phyloP scores from a whole-genome alignment of 2,888 invertebrate genomes.

The Marronus borbonicus region DNA sequence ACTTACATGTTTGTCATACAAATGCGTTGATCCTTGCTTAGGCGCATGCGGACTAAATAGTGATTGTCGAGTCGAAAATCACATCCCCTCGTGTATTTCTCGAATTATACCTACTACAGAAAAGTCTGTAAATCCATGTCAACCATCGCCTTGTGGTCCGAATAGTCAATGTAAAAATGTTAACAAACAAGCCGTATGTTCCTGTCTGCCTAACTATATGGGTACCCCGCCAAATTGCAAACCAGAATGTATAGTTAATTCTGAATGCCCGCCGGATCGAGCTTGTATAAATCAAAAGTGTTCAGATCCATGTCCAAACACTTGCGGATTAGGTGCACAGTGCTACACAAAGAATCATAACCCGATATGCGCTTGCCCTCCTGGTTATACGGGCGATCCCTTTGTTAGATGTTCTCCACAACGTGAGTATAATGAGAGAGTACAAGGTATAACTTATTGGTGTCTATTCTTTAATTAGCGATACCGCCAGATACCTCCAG shows the following conservation, averaged over 20 bases:
- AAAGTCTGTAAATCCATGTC: conserved; percentile 79
- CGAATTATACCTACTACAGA: conserved; percentile 73
- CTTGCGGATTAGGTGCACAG: conserved; percentile 88
- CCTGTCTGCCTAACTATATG: conserved; percentile 84
- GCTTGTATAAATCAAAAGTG: conserved; percentile 91
- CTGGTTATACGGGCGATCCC: conserved; percentile 90
- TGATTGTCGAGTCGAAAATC: conserved; percentile 84
- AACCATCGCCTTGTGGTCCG: conserved; percentile 89
- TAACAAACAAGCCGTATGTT: conserved; percentile 86
- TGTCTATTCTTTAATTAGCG: conserved; percentile 54
- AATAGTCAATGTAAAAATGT: conserved; percentile 88
- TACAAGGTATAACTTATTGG: conserved; percentile 56
- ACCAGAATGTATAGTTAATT: conserved; percentile 90
- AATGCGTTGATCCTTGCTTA: conserved; percentile 89
- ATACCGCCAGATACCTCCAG: conserved; percentile 62
- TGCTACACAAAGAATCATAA: conserved; percentile 89
- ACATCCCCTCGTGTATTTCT: conserved; percentile 85
- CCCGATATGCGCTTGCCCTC: conserved; percentile 89
- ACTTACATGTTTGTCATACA: conserved; percentile 85
- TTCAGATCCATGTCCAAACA: conserved; percentile 89
- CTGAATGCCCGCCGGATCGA: conserved; percentile 85
- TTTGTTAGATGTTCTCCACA: conserved; percentile 82
- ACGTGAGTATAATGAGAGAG: conserved; percentile 73
- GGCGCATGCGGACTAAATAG: conserved; percentile 88
- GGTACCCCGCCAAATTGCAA: conserved; percentile 87